phyloP scores from a whole-genome alignment of 2,888 invertebrate genomes.

The Sycophila texana region DNA sequence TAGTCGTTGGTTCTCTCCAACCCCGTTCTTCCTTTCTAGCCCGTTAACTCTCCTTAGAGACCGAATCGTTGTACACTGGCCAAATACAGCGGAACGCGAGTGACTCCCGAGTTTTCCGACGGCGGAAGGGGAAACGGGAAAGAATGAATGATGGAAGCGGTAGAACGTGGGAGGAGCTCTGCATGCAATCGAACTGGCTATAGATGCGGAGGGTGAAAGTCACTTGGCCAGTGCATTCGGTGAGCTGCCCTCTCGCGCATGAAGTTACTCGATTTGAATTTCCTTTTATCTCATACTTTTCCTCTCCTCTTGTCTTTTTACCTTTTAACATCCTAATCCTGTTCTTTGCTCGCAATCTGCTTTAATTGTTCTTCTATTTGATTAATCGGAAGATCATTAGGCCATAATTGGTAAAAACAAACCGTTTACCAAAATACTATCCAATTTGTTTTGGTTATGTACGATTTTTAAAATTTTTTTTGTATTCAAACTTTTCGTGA shows the following conservation, averaged over 20 bases:
- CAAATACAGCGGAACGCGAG: constrained; percentile 14
- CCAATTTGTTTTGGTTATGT: too few relatives aligned
- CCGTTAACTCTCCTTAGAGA: constrained; percentile 25
- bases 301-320: background rate
- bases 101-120: constrained; percentile 18
- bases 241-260: constrained; percentile 39
- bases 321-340: constrained; percentile 40
- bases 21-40: constrained; percentile 7
- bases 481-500: too few relatives aligned
- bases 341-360: constrained; percentile 29
- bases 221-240: constrained; percentile 49
- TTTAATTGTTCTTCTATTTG: constrained; percentile 42
- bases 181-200: constrained; percentile 16
- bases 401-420: too few relatives aligned
- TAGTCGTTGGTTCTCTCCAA: background rate
- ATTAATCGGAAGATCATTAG: background rate
- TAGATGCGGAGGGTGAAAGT: constrained; percentile 29
- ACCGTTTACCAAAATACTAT: too few relatives aligned
- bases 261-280: constrained; percentile 52
- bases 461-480: too few relatives aligned
- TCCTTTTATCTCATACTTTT: constrained; percentile 13
- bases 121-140: constrained; percentile 23
- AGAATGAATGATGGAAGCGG: constrained; percentile 15
- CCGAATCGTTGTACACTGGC: constrained; percentile 11
- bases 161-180: constrained; percentile 9